phyloP scores from a whole-genome alignment of 1,140 invertebrate species.

The Aphelinus atriplicis region DNA sequence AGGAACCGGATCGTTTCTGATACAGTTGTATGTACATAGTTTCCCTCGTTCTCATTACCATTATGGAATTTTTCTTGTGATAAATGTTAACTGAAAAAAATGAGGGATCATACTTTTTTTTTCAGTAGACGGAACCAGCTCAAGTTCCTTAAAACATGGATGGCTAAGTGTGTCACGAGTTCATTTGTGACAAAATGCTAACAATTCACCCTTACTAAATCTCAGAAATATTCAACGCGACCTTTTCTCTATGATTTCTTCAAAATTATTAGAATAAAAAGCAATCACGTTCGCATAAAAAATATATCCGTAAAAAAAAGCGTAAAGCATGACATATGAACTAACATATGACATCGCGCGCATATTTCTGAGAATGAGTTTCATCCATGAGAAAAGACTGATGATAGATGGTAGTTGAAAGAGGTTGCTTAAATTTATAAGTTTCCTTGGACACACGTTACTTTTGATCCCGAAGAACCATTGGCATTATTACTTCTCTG shows the following conservation, averaged over 20 bases:
- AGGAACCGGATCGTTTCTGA: conserved; percentile 15
- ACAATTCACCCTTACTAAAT: conserved; percentile 17
- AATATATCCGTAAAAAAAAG: conserved; percentile 48
- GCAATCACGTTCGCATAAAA: conserved; percentile 39
- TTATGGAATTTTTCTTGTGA: conserved; percentile 17
- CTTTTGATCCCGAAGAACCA: conserved; percentile 62
- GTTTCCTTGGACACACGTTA: conserved; percentile 43
- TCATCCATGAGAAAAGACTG: conserved; percentile 42
- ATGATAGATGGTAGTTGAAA: conserved; percentile 42
- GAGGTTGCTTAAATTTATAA: conserved; percentile 38
- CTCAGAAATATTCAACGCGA: conserved; percentile 33
- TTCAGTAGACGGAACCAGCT: conserved; percentile 13
- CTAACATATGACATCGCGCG: conserved; percentile 45
- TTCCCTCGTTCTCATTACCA: conserved; percentile 22
- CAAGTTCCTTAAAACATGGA: conserved; percentile 31
- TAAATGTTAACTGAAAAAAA: conserved; percentile 33
- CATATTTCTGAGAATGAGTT: conserved; percentile 48
- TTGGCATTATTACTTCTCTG: conserved; percentile 64
- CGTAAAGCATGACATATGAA: conserved; percentile 44
- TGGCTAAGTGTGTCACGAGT: conserved; percentile 31
- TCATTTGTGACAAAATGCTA: conserved; percentile 28
- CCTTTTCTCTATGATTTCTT: conserved; percentile 25
- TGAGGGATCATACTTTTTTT: conserved; percentile 7
- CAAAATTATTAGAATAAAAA: conserved; percentile 25
- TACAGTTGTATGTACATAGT: conserved; percentile 27